Evolutionary conservation across 2,888 invertebrate genomes (phyloP).

Genomic region (Elmis aenea): DNA sequence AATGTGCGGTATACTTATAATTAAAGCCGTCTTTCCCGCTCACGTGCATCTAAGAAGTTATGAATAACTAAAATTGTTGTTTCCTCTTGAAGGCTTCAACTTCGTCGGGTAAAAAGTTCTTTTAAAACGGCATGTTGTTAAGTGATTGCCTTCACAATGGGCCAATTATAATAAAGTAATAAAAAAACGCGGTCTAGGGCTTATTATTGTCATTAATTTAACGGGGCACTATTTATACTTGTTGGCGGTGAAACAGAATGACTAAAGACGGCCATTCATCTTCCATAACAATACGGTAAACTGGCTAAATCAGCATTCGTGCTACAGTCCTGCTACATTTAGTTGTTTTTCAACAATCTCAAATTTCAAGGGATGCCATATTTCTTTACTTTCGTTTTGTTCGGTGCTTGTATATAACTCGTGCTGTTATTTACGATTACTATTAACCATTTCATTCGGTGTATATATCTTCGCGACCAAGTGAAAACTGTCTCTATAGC

Average conservation of each 20-base stretch:
- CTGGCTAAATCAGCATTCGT: slow-evolving; percentile 30
- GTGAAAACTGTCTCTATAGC: slow-evolving; percentile 7
- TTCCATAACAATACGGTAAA: slow-evolving; percentile 33
- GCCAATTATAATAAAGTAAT: slow-evolving; percentile 26
- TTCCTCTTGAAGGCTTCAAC: too few species aligned
- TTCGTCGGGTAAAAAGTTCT: too few species aligned
- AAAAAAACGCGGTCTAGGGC: slow-evolving; percentile 19
- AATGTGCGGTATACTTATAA: too few species aligned
- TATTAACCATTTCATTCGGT: slow-evolving; percentile 25
- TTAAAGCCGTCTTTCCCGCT: too few species aligned
- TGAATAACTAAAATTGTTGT: too few species aligned
- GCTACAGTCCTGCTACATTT: slow-evolving; percentile 10
- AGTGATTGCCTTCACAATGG: slow-evolving; percentile 16
- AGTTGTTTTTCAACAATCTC: slow-evolving; percentile 10
- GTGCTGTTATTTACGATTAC: slow-evolving; percentile 26
- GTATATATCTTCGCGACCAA: slow-evolving; percentile 9
- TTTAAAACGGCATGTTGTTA: too few species aligned
- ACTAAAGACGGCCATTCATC: slow-evolving; percentile 32
- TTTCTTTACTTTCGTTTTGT: slow-evolving; percentile 5
- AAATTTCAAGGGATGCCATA: slow-evolving; percentile 4
- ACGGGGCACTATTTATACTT: slow-evolving; percentile 31
- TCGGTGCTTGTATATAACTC: slow-evolving; percentile 3
- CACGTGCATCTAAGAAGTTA: too few species aligned
- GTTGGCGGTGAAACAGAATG: slow-evolving; percentile 31
- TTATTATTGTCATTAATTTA: slow-evolving; percentile 30